Evolutionary conservation across 2,888 invertebrate species (phyloP).

Genomic region (Hirudinaria manillensis): DNA sequence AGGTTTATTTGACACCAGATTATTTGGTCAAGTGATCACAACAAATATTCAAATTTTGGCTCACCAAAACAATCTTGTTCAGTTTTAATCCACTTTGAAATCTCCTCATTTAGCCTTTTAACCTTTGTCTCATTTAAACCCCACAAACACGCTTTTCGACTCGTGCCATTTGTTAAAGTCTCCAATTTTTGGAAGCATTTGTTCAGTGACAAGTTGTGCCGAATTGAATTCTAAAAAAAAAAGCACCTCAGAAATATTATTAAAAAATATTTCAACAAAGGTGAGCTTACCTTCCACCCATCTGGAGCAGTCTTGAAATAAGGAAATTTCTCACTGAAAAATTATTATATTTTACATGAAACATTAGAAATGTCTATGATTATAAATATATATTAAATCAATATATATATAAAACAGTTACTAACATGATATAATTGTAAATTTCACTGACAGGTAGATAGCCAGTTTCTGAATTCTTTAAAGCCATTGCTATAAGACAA

Average conservation of each 20-base stretch:
- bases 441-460: constrained; percentile 95
- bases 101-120: constrained; percentile 94
- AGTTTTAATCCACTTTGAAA: constrained; percentile 77
- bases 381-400: no score
- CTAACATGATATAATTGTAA: constrained; percentile 95
- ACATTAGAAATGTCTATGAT: no score
- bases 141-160: constrained; percentile 72
- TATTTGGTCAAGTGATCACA: no score
- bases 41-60: no score
- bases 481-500: constrained; percentile 92
- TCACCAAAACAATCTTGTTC: no score
- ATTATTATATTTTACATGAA: not conserved
- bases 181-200: constrained; percentile 98
- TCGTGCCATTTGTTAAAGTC: constrained; percentile 63
- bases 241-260: no score
- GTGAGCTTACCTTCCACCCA: constrained; percentile 73
- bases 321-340: constrained; percentile 82
- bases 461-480: constrained; percentile 89
- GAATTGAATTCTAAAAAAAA: constrained; percentile 70
- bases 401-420: constrained; percentile 41
- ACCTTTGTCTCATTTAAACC: constrained; percentile 91
- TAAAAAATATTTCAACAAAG: no score
- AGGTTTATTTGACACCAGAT: no score
- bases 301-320: constrained; percentile 96
- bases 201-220: constrained; percentile 92